These are phyloP conservation scores for Lottia gigantea DNA, from an alignment of 2,888 invertebrate genomes.

Conservation along the genomic window DNA sequence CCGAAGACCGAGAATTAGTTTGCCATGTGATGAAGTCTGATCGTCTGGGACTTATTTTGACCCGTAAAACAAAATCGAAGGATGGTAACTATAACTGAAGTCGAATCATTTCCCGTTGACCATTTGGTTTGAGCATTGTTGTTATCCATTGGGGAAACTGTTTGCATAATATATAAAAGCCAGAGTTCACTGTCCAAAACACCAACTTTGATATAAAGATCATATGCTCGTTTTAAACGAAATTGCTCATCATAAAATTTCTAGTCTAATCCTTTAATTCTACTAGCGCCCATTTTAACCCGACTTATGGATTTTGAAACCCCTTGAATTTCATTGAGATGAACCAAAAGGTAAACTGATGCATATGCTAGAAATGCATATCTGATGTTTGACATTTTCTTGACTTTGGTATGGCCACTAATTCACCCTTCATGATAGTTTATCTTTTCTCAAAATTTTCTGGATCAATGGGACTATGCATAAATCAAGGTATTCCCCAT, in stretches of 20 bases:
- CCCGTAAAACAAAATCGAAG: neutral
- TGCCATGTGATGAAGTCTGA: too few relatives aligned
- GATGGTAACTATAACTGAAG: neutral
- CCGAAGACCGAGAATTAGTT: too few relatives aligned
- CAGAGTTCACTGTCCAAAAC: slow-evolving; percentile 11
- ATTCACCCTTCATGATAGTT: neutral
- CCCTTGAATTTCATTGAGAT: neutral
- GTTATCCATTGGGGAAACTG: neutral
- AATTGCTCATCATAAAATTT: neutral
- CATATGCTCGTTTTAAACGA: neutral
- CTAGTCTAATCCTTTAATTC: neutral
- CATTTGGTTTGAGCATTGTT: neutral
- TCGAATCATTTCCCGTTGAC: neutral
- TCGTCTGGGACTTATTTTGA: too few relatives aligned
- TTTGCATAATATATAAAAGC: slow-evolving; percentile 3
- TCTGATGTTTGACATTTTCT: slow-evolving; percentile 6
- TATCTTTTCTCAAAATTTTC: neutral
- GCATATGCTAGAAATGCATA: slow-evolving; percentile 20
- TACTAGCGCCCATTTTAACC: neutral
- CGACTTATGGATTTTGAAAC: neutral
- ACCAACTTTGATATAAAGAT: slow-evolving; percentile 14
- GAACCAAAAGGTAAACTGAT: neutral
- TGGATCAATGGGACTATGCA: neutral
- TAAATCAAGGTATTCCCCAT: neutral
- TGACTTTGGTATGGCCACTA: neutral